A percentile compares a stretch with the other conserved stretches of the same genome.
Evolutionary conservation across 2,113 vertebrate species (phyloP).

Genomic region (Paramormyrops kingsleyae): DNA sequence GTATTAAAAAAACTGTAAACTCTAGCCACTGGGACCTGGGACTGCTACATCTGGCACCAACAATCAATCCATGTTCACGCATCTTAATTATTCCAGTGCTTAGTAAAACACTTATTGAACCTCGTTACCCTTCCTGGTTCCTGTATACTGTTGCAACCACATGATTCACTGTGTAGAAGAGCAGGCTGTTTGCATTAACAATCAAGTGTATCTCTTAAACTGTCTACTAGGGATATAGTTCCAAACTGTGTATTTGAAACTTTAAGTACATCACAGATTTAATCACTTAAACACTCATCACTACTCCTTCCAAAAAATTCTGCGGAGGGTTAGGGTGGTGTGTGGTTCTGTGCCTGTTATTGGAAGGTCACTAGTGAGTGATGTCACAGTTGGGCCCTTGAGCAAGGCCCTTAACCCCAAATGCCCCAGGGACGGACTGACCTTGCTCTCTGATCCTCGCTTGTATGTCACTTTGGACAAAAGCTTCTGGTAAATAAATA

Average conservation of each 20-base stretch:
- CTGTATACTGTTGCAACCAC: not conserved
- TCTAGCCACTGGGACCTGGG: not conserved
- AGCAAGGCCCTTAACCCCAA: not conserved
- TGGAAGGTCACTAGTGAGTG: not conserved
- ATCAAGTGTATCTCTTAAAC: not conserved
- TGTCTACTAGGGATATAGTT: not conserved
- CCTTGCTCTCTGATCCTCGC: not conserved
- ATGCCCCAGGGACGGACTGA: not conserved
- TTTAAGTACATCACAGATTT: not conserved
- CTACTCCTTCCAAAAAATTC: not conserved
- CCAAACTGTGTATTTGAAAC: not conserved
- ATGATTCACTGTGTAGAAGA: not conserved
- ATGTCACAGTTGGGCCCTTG: not conserved
- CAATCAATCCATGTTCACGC: not conserved
- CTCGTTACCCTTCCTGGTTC: not conserved
- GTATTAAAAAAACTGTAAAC: not conserved
- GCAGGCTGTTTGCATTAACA: not conserved
- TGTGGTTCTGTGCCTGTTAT: not conserved
- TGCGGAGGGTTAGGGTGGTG: not conserved
- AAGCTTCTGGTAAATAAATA: not conserved
- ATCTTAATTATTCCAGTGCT: not conserved
- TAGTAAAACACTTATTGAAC: not conserved
- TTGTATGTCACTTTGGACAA: not conserved
- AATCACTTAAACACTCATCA: not conserved
- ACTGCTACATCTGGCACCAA: not conserved